Base-by-base conservation (phyloP, 2,113 vertebrate species). In the Takifugu bimaculatus region DNA sequence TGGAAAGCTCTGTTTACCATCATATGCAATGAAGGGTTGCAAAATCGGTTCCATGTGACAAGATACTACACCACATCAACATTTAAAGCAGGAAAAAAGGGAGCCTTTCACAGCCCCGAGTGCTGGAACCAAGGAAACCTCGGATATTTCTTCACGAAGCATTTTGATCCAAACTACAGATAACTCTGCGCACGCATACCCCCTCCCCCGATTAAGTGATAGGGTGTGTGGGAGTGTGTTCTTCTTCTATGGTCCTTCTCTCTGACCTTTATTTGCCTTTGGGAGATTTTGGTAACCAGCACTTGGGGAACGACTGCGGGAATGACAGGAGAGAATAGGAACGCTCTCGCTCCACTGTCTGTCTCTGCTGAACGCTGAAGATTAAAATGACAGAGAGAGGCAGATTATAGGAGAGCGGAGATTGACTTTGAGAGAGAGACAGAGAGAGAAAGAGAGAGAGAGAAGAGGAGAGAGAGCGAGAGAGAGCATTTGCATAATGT, bases 401-500 rank as follows among this genome's bases (percentile, higher is more conserved):
- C 71, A 55, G 72, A 65, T 39, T 39, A 39, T 39, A 39, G 35
- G 35, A 39, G 35, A 39, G 35, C 11, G 35, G 7, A 39, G 35
- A 39, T 39, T 39, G 35, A 39, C 35, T 39, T 39, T 39, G 69
- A 69, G 68, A 25, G 69, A 68, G 74, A 54, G 71, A 65, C 55
- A 45, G 47, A 64, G 72, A 72, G 71, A 74, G 72, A 50, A 64
- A 48, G 57, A 54, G 54, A 72, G 75, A 76, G 71, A 72, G 67
- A 48, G 65, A 57, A 55, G 57, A 59, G 67, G 50, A 62, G 71
- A 66, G 69, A 61, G 60, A 75, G 66, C 62, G 72, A 52, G 82
- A 85, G 78, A 66, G 68, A 90, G 74, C 85, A 98, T 98, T 98
- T 96, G 93, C 96, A 98, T 99, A 99, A 98, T 96, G 94, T 98